Evolutionary conservation across 2,797 vertebrate genomes (phyloP), one percentile per base, ranked within the genome.

Genomic region (Propithecus perrieri): DNA sequence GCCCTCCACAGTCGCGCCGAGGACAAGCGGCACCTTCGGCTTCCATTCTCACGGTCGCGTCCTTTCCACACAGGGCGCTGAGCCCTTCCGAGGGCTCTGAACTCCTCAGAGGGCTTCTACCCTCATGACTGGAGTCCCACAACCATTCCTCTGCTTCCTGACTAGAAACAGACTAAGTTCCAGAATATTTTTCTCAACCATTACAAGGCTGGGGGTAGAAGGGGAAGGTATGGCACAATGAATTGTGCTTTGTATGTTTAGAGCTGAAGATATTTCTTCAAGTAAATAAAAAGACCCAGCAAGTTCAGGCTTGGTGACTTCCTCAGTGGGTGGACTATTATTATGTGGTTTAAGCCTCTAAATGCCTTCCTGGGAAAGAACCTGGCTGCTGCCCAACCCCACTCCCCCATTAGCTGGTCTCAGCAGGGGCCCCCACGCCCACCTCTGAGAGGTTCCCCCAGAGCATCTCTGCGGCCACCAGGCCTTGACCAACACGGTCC

Each of bases 261-360:
- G 63, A 87, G 61, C 84, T 71, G 53, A 86, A 95, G 93, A 93
- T 26, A 88, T 94, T 84, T 96, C 89, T 97, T 95, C 95, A 97
- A 87, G 91, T 93, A 97, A 97, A 96, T 81, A 85, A 93, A 96
- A 94, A 89, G 83, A 72, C 41, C 83, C 57, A 97, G 91, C 98
- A 97, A 97, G 98, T 75, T 95, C 57, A 92, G 93, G 89, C 98
- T 87, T 95, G 97, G 94, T 0, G 3, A 76, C 86, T 92, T 96
- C 93, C 81, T 96, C 17, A 7, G 95, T 86, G 87, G 89, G 96
- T 53, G 30, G 93, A 97, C 87, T 93, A 81, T 95, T 65, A 95
- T 97, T 95, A 95, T 92, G 96, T 89, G 96, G 95, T 95, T 95
- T 87, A 75, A 95, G 75, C 33, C 93, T 88, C 89, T 53, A 81